Evolutionary conservation across 2,113 vertebrate genomes (phyloP), one percentile per base, ranked within the genome.

Genomic region (Pteruthius melanotis): DNA sequence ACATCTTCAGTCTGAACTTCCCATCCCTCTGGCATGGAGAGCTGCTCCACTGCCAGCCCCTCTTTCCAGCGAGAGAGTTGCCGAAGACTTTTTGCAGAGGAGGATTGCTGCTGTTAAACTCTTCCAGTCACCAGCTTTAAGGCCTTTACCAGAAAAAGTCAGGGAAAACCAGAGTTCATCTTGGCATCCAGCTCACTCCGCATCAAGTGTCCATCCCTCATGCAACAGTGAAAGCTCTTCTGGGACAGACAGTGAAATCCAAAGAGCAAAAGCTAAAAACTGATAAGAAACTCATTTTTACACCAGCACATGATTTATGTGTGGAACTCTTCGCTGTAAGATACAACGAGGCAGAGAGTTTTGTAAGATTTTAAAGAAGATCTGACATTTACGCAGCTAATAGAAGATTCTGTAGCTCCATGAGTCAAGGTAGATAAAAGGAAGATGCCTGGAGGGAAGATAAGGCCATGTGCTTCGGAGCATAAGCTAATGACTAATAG

Each of bases 401-500:
- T 96, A 96, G 93, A 96, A 96, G 90, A 95, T 96, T 93, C 85
- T 93, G 90, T 85, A 87, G 88, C 90, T 93, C 76, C 69, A 61
- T 95, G 95, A 96, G 92, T 96, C 88, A 96, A 97, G 93, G 90
- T 86, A 96, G 95, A 95, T 92, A 96, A 96, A 96, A 94, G 86
- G 88, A 87, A 90, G 95, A 89, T 95, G 93, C 93, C 94, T 90
- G 83, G 95, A 95, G 90, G 95, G 90, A 85, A 94, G 94, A 92
- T 97, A 96, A 96, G 93, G 90, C 93, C 95, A 93, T 96, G 95
- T 94, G 90, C 95, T 96, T 86, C 28, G 1, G 95, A 96, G 96
- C 95, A 96, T 94, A 93, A 96, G 83, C 83, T 94, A 94, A 94
- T 90, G 92, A 96, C 95, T 95, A 97, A 96, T 92, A 96, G 94